Evolutionary conservation across 2,797 vertebrate genomes (phyloP), one percentile per base, ranked within the genome.

Genomic region (Anomalospiza imberbis): DNA sequence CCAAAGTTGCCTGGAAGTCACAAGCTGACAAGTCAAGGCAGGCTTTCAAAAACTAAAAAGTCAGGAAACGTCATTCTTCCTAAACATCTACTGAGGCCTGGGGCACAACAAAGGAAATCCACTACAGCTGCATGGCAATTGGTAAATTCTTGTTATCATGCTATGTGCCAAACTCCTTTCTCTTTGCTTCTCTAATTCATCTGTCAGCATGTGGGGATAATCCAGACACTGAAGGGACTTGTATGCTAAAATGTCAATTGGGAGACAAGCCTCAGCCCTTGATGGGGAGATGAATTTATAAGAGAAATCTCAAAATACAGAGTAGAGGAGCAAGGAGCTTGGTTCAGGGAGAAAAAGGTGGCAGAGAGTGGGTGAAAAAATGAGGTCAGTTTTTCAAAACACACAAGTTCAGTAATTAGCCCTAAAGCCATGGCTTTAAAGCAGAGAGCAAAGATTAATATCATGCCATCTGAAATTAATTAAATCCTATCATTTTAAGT

Each of bases 1-100:
- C 84, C 77, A 73, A 92, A 94, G 81, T 66, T 93, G 94, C 95
- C 96, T 94, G 85, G 81, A 91, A 96, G 96, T 93, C 90, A 96
- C 58, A 65, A 91, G n/a, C 77, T 96, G 95, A 94, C 96, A 96
- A 91, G 78, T 84, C 91, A 90, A 92, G 47, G 66, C 34, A 88
- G 25, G 44, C 16, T 88, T 80, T 77, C 47, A 81, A 91, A 94
- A 94, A 84, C 32, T 32, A 76, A 85, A 89, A 68, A 88, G 86
- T 91, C 91, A 85, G 76, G 94, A 93, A 94, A 87, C 32, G 97
- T 93, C 97, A 78, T 65, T 95, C 50, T 94, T 91, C 70, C 50
- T 97, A 94, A 97, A 72, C 38, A 67, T 97, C 95, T 86, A 61
- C 68, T 47, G 54, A 57, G 50, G 85, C 96, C 91, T 87, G 51